Evolutionary conservation across 2,797 vertebrate genomes (phyloP).

Genomic region (Periophthalmus magnuspinnatus): DNA sequence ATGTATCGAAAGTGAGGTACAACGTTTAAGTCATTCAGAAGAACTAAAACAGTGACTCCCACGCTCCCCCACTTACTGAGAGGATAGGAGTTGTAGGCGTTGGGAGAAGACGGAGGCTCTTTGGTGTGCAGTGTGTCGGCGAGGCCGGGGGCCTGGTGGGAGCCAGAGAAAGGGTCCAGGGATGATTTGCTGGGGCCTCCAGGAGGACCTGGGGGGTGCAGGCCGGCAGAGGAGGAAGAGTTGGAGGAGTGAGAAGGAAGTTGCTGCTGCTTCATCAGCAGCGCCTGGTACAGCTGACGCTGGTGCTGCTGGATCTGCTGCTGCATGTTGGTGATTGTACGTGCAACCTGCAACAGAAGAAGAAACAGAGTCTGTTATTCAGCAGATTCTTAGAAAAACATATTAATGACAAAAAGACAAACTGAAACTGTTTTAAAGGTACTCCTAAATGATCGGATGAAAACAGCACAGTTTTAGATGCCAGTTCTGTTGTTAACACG

Average conservation of each 20-base stretch:
- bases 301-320: constrained; percentile 99
- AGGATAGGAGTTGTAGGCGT: constrained; percentile 90
- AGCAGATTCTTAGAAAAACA: background rate
- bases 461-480: background rate
- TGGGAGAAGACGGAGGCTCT: constrained; percentile 94
- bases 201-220: constrained; percentile 78
- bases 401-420: background rate
- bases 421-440: background rate
- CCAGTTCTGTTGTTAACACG: background rate
- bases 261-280: constrained; percentile 97
- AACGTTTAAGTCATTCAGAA: background rate
- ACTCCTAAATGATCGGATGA: background rate
- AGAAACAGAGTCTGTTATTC: background rate
- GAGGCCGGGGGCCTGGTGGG: constrained; percentile 87
- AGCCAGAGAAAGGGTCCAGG: constrained; percentile 90
- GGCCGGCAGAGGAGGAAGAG: constrained; percentile 80
- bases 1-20: background rate
- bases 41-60: background rate
- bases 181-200: constrained; percentile 88
- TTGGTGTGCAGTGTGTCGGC: constrained; percentile 96
- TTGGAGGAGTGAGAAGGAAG: constrained; percentile 70
- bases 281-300: constrained; percentile 98
- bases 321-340: constrained; percentile 99
- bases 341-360: constrained; percentile 86
- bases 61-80: constrained; percentile 82